Conservation (phyloP, 2,888 invertebrate genomes). For the Pandemis cinnamomeana region DNA sequence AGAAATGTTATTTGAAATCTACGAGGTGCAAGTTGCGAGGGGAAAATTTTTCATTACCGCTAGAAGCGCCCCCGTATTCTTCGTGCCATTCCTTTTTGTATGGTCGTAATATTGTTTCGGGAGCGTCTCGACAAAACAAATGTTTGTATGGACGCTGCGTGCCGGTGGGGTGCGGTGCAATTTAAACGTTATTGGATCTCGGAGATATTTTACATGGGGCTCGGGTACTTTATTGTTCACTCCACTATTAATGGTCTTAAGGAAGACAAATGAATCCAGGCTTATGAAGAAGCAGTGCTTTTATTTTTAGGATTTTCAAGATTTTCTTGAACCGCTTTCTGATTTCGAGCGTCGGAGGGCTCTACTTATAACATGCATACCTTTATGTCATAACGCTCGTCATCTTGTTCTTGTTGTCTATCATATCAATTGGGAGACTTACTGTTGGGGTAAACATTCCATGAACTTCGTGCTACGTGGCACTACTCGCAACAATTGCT, state of each 20-base stretch:
- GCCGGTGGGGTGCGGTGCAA: slow-evolving; percentile 50
- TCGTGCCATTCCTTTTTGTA: slow-evolving; percentile 63
- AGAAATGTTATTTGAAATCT: slow-evolving; percentile 56
- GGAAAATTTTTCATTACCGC: slow-evolving; percentile 66
- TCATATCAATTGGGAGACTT: too few relatives aligned
- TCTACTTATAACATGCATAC: neutral
- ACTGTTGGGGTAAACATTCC: too few relatives aligned
- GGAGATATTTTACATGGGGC: slow-evolving; percentile 61
- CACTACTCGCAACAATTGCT: too few relatives aligned
- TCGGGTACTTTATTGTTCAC: slow-evolving; percentile 58
- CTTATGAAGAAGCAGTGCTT: slow-evolving; percentile 26
- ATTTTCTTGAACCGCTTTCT: neutral
- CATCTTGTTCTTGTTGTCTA: too few relatives aligned
- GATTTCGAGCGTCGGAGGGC: neutral
- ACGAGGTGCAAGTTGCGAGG: slow-evolving; percentile 59
- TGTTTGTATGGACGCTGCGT: slow-evolving; percentile 65
- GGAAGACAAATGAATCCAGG: slow-evolving; percentile 44
- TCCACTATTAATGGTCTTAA: slow-evolving; percentile 60
- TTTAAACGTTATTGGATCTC: slow-evolving; percentile 70
- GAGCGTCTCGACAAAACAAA: slow-evolving; percentile 67
- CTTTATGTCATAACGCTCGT: too few relatives aligned
- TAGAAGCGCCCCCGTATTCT: slow-evolving; percentile 59
- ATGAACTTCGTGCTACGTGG: too few relatives aligned
- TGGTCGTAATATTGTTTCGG: slow-evolving; percentile 73
- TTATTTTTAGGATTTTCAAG: slow-evolving; percentile 1